Percentiles rank a stretch among this genome's conserved stretches.
These are phyloP conservation scores for Penaeus chinensis DNA, from an alignment of 1,140 invertebrate genomes.

Conservation along the genomic window DNA sequence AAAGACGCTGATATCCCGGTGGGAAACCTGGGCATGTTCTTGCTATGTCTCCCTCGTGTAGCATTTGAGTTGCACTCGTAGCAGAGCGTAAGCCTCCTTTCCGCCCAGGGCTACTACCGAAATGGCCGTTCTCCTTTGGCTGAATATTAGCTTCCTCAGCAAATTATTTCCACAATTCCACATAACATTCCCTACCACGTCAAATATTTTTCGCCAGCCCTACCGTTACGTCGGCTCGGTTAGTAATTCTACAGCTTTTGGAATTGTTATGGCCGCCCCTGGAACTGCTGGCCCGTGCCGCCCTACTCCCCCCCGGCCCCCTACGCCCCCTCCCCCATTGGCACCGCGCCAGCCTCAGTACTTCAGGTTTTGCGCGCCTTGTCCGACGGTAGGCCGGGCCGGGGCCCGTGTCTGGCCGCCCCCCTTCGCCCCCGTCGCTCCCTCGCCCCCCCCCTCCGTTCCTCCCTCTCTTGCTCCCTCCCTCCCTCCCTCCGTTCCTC, in stretches of 20 bases:
- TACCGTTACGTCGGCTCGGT: slow-evolving; percentile 51
- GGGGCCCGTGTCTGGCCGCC: slow-evolving; percentile 8
- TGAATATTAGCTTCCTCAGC: slow-evolving; percentile 56
- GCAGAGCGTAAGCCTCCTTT: background rate
- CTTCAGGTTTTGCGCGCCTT: too few species aligned
- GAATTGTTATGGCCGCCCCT: slow-evolving; percentile 53
- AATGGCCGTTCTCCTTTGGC: background rate
- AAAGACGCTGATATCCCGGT: too few species aligned
- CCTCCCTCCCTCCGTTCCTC: too few species aligned
- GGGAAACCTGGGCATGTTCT: too few species aligned
- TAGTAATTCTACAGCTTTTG: slow-evolving; percentile 59
- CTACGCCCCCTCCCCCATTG: background rate
- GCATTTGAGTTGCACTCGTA: background rate
- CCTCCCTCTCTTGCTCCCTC: too few species aligned
- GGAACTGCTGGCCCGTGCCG: slow-evolving; percentile 26
- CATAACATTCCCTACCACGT: slow-evolving; percentile 51
- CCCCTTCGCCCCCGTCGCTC: background rate
- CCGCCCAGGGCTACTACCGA: background rate
- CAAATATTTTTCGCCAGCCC: slow-evolving; percentile 51
- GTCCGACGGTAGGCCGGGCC: slow-evolving; percentile 7
- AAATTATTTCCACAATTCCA: slow-evolving; percentile 56
- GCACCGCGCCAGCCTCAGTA: too few species aligned
- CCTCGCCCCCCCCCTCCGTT: background rate
- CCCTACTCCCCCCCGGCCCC: background rate
- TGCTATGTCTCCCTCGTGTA: background rate